Percentiles rank a stretch among this genome's conserved stretches.
phyloP scores from a whole-genome alignment of 2,113 vertebrate genomes.

The Pluvianellus socialis region DNA sequence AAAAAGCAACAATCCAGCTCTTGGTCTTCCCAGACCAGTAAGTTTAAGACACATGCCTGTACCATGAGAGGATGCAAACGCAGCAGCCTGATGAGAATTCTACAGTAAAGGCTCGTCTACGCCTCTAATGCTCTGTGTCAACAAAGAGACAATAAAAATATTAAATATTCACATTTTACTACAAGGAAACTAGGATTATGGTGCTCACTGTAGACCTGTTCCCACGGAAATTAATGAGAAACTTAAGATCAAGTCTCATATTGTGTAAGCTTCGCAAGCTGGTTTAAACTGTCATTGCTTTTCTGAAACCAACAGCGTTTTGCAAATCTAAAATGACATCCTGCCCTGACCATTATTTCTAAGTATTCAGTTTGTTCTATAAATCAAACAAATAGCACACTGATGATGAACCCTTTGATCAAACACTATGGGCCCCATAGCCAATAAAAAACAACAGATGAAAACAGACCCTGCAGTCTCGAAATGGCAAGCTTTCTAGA shows the following conservation, averaged over 20 bases:
- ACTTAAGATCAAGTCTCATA: not conserved
- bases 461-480: not conserved
- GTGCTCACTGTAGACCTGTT: not conserved
- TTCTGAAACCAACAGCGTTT: not conserved
- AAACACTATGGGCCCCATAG: not conserved
- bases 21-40: not conserved
- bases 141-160: not conserved
- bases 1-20: not conserved
- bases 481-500: not conserved
- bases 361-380: not conserved
- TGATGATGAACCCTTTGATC: not conserved
- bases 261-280: not conserved
- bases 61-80: not conserved
- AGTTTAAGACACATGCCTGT: not conserved
- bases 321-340: not conserved
- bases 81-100: not conserved
- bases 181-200: not conserved
- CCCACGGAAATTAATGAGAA: not conserved
- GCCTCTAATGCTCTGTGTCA: not conserved
- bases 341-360: not conserved
- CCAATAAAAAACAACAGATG: not conserved
- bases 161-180: not conserved
- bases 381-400: conserved; percentile 10
- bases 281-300: not conserved
- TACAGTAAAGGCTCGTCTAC: not conserved